phyloP scores from a whole-genome alignment of 2,888 invertebrate genomes.

The Cryptocephalus primarius region DNA sequence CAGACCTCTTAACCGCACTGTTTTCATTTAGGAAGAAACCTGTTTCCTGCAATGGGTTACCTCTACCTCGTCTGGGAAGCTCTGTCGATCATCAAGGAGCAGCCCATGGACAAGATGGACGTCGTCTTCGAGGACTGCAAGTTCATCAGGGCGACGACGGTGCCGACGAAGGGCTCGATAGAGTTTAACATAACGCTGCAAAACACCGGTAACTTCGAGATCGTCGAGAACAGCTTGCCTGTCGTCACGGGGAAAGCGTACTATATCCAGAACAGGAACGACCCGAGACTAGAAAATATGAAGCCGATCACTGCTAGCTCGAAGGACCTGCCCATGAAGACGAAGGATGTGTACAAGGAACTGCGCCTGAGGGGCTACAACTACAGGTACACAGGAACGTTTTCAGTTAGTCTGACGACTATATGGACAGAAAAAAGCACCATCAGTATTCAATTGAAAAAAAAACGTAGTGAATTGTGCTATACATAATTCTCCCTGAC shows the following conservation, averaged over 20 bases:
- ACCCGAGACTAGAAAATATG: not conserved
- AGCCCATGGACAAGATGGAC: conserved; percentile 36
- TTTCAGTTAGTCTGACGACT: no score
- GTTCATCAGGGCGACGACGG: conserved; percentile 42
- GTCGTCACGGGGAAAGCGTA: conserved; percentile 16
- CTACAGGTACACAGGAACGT: conserved; percentile 27
- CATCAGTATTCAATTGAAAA: no score
- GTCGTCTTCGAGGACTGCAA: conserved; percentile 45
- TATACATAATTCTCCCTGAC: no score
- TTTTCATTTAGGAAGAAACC: conserved; percentile 15
- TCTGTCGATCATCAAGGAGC: conserved; percentile 35
- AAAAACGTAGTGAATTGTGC: no score
- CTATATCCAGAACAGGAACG: conserved; percentile 32
- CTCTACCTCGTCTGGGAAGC: conserved; percentile 38
- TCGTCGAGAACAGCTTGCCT: conserved; percentile 15
- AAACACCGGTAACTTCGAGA: conserved; percentile 26
- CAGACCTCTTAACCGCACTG: no score
- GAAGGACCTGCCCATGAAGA: conserved; percentile 39
- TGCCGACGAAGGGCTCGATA: conserved; percentile 35
- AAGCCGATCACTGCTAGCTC: not conserved
- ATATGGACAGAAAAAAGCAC: no score
- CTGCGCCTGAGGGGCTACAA: conserved; percentile 58
- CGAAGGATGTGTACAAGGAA: conserved; percentile 57
- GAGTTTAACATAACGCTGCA: conserved; percentile 21
- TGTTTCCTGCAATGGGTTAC: conserved; percentile 50